Base-by-base conservation (phyloP, 2,113 vertebrate genomes). In the Osmerus mordax region DNA sequence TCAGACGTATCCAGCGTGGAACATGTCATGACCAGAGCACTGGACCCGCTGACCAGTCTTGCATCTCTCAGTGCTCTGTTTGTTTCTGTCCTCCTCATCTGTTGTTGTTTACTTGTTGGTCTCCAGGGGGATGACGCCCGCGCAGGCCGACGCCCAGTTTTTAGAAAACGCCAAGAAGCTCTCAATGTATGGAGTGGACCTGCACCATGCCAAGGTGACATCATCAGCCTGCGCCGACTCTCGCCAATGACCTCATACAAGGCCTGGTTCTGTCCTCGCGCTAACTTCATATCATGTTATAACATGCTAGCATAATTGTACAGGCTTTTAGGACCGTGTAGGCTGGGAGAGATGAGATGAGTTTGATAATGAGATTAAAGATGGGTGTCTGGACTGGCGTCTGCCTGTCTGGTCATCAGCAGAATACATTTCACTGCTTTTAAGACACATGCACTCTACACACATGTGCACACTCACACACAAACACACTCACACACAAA, bases 141-240 rank as follows among this genome's bases (percentile, higher is more conserved):
- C 97, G 65, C 95, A 98, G 71, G 96, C 97, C 1, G 97, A 99
- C 78, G 79, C 90, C 70, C 95, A 97, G 86, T 99, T 99, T 90
- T 88, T 99, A 90, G 97, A 99, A 93, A 98, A 96, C 68, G 96
- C 96, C 67, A 99, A 99, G 92, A 97, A 97, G 67, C 93, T 99
- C 54, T 98, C 97, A 65, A 99, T 99, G 97, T 99, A 99, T 0
- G 97, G 97, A 0, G 96, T 99, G 75, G 97, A 99, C 85, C 92
- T 99, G 54, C 97, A 99, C 88, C 96, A 94, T 63, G 97, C 96
- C 66, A 99, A 99, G 96, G 97, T 99, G n/a, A 94, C 54, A 47
- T 47, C 41, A 12, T 47, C 41, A 12, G 41, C 41, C 41, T 11
- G 9, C 41, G 41, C 41, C 41, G 9, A 47, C 41, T 9, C 41